Evolutionary conservation across 2,113 vertebrate genomes (phyloP).

Genomic region (Malaclemys terrapin): DNA sequence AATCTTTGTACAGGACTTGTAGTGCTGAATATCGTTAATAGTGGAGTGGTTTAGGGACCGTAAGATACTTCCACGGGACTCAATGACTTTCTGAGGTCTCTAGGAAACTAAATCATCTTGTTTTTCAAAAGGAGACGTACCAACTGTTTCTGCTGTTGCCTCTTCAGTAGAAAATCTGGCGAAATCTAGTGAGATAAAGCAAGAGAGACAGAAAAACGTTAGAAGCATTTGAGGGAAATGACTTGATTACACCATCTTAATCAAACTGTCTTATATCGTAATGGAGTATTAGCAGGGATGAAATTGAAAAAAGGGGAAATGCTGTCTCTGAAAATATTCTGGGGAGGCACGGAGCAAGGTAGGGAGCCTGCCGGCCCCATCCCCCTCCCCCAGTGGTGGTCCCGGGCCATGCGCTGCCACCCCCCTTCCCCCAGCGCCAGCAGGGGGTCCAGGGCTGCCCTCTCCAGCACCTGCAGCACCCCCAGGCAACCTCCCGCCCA

Average conservation of each 20-base stretch:
- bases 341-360: too few relatives aligned
- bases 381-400: too few relatives aligned
- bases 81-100: neutral
- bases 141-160: neutral
- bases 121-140: neutral
- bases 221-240: neutral
- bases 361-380: too few relatives aligned
- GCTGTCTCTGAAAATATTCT: neutral
- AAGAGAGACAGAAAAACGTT: neutral
- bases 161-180: neutral
- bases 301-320: neutral
- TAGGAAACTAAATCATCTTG: neutral
- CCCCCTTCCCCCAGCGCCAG: rapidly evolving
- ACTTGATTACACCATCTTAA: neutral
- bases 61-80: neutral
- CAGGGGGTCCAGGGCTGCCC: too few relatives aligned
- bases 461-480: too few relatives aligned
- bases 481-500: too few relatives aligned
- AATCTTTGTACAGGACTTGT: neutral
- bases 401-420: too few relatives aligned
- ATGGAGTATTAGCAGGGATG: rapidly evolving
- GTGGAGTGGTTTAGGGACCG: neutral
- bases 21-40: neutral
- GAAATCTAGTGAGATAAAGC: neutral
- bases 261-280: rapidly evolving